Conservation (phyloP, 2,888 invertebrate genomes). For the Xestia xanthographa region DNA sequence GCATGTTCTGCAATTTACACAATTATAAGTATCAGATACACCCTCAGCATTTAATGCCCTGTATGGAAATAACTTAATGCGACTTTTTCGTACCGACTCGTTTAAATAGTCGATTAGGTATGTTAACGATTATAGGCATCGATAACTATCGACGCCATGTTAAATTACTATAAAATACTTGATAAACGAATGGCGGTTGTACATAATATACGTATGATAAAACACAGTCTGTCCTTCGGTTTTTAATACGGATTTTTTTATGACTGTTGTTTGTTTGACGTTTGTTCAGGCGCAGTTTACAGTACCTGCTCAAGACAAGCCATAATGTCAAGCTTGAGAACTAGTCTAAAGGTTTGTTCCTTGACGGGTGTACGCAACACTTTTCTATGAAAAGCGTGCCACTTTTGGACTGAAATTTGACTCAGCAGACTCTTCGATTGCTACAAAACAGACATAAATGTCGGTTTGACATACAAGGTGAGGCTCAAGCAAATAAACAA, state of each 20-base stretch:
- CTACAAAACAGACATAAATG: not conserved
- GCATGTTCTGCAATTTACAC: slow-evolving; percentile 27
- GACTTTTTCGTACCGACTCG: slow-evolving; percentile 33
- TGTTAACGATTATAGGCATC: slow-evolving; percentile 21
- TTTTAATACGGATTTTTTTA: not conserved
- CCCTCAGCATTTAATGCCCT: slow-evolving; percentile 13
- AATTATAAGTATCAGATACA: slow-evolving; percentile 43
- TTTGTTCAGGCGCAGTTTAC: not conserved
- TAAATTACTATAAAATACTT: slow-evolving; percentile 40
- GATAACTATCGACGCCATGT: slow-evolving; percentile 31
- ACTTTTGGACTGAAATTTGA: not conserved
- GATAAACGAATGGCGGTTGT: not conserved
- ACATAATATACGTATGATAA: not conserved
- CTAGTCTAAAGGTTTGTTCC: not conserved
- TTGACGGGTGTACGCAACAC: not conserved
- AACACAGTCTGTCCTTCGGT: not conserved
- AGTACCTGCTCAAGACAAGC: not conserved
- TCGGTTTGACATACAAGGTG: too few species aligned
- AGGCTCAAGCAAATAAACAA: too few species aligned
- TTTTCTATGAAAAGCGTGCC: not conserved
- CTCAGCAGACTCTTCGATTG: not conserved
- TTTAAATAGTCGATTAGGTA: slow-evolving; percentile 44
- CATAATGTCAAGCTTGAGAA: not conserved
- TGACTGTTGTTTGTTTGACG: not conserved
- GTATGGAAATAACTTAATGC: slow-evolving; percentile 52